phyloP scores from a whole-genome alignment of 2,888 invertebrate genomes.

The Eristalis arbustorum region DNA sequence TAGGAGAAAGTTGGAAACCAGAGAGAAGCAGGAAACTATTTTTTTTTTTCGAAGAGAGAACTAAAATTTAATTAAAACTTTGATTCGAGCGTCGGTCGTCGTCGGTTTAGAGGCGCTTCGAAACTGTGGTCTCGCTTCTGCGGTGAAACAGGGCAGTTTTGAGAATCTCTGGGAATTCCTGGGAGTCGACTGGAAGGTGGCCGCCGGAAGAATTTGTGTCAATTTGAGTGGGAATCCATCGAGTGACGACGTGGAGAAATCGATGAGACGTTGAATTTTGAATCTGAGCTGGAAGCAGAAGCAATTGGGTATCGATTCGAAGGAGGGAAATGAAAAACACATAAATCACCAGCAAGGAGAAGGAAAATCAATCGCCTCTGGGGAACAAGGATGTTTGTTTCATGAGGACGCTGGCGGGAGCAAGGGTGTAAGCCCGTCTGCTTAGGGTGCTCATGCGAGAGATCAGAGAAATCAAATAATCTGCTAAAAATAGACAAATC shows the following conservation, averaged over 20 bases:
- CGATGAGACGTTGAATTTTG: not conserved
- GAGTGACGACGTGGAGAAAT: not conserved
- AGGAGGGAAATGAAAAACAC: not conserved
- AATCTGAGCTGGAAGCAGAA: not conserved
- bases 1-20: conserved; percentile 7
- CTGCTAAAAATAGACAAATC: not conserved
- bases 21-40: conserved; percentile 31
- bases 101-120: not conserved
- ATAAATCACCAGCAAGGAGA: not conserved
- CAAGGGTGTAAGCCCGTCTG: not conserved
- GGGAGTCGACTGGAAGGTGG: not conserved
- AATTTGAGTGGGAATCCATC: not conserved
- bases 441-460: not conserved
- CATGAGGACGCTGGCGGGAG: not conserved
- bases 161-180: not conserved
- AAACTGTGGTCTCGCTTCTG: too few relatives aligned
- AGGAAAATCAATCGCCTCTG: not conserved
- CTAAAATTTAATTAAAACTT: conserved; percentile 59
- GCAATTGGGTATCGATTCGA: not conserved
- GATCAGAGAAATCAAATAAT: not conserved
- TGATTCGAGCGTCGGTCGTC: conserved; percentile 1
- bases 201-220: not conserved
- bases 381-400: not conserved
- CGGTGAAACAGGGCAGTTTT: not conserved
- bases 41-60: conserved; percentile 25